phyloP scores from a whole-genome alignment of 2,113 vertebrate genomes.

The Lathamus discolor region DNA sequence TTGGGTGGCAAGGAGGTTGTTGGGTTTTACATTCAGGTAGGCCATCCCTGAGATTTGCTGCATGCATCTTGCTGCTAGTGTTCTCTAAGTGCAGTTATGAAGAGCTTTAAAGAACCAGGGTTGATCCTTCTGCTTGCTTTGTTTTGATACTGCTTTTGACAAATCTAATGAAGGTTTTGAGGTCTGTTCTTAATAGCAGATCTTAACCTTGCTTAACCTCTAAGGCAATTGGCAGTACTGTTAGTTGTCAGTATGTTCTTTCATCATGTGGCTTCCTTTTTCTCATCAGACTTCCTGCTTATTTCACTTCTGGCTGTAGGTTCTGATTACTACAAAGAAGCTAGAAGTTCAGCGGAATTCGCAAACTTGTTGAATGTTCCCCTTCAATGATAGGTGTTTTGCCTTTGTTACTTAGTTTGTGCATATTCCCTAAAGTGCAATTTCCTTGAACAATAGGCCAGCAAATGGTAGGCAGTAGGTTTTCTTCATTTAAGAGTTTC shows the following conservation, averaged over 20 bases:
- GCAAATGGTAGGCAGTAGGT: background rate
- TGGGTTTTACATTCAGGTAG: background rate
- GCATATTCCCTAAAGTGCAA: constrained; percentile 22
- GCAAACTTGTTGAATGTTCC: background rate
- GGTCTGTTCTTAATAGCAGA: background rate
- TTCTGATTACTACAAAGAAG: constrained; percentile 28
- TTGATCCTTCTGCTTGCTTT: background rate
- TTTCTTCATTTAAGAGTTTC: background rate
- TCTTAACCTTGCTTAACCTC: background rate
- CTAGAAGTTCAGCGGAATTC: background rate
- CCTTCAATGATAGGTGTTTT: background rate
- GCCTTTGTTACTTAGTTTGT: background rate
- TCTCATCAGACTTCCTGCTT: constrained; percentile 51
- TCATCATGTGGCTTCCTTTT: constrained; percentile 46
- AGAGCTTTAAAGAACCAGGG: fast-evolving
- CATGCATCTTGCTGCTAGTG: background rate
- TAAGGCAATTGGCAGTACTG: background rate
- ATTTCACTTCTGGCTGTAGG: constrained; percentile 16
- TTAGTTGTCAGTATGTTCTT: background rate
- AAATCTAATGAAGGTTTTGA: background rate
- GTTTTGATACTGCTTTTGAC: background rate
- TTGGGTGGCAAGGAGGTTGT: background rate
- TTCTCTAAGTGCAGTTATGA: background rate
- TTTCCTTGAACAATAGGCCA: constrained; percentile 44
- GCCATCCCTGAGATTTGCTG: background rate